Evolutionary conservation across 30 jellyfish, hydroid and myxozoan species (phyloP).

Genomic region (Hydra vulgaris): DNA sequence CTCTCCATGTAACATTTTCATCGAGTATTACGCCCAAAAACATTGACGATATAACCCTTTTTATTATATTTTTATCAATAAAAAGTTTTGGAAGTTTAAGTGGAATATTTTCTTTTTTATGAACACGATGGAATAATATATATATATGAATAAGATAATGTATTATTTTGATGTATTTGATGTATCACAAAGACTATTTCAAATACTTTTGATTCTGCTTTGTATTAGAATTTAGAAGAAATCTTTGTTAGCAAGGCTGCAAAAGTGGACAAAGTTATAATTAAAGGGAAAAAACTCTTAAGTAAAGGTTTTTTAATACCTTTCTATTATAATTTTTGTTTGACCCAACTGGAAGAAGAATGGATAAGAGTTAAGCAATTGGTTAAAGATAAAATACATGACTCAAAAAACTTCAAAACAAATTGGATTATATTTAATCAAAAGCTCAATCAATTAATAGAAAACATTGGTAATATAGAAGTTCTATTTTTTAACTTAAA

Average conservation of each 20-base stretch:
- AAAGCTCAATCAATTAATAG: background rate
- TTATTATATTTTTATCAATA: no score
- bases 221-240: background rate
- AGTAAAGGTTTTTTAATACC: background rate
- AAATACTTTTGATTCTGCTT: no score
- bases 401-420: background rate
- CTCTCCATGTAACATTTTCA: no score
- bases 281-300: background rate
- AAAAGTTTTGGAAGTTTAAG: no score
- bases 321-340: background rate
- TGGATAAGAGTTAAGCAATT: background rate
- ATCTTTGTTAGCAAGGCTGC: background rate
- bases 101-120: no score
- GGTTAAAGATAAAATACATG: background rate
- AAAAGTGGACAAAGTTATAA: background rate
- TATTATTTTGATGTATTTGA: no score
- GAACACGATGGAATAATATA: no score
- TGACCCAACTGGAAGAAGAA: background rate
- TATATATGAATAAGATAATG: no score
- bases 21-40: no score
- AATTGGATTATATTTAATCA: background rate
- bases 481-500: no score
- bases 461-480: background rate
- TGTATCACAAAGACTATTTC: no score
- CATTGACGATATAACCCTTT: no score